These are phyloP conservation scores for Callorhinus ursinus DNA, from an alignment of 2,113 vertebrate species.

Conservation along the genomic window DNA sequence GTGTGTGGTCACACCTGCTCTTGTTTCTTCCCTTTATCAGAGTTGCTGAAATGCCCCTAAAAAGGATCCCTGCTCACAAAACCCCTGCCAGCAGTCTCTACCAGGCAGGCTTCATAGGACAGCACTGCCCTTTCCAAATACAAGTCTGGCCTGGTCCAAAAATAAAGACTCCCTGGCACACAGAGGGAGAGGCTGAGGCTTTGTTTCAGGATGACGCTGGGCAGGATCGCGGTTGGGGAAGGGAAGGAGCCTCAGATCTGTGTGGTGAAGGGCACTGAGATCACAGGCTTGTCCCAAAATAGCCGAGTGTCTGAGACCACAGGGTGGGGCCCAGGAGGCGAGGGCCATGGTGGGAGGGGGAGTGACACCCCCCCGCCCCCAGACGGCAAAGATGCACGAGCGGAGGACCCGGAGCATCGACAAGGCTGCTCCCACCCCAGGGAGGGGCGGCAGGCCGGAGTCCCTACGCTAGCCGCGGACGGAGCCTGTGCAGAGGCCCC, in stretches of 20 bases:
- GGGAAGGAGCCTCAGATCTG: background rate
- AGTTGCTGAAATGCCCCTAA: background rate
- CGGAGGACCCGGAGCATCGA: background rate
- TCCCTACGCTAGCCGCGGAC: background rate
- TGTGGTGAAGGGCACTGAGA: background rate
- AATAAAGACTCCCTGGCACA: background rate
- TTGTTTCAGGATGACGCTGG: too few species aligned
- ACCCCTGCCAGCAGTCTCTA: background rate
- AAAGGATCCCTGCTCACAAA: background rate
- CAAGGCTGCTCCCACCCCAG: fast-evolving
- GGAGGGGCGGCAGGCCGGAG: background rate
- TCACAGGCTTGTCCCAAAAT: background rate
- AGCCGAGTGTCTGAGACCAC: background rate
- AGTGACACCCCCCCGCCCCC: fast-evolving
- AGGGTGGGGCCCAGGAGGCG: background rate
- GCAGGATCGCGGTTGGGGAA: fast-evolving
- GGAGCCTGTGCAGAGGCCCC: fast-evolving
- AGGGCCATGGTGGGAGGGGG: fast-evolving
- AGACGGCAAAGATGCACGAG: fast-evolving
- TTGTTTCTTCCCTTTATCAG: background rate
- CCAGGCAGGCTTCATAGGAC: fast-evolving
- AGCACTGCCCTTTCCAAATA: fast-evolving
- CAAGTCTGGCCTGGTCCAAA: background rate
- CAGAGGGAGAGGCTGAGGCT: background rate
- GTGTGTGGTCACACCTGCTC: background rate